phyloP scores from a whole-genome alignment of 2,888 invertebrate genomes.

The Hydriomena furcata region DNA sequence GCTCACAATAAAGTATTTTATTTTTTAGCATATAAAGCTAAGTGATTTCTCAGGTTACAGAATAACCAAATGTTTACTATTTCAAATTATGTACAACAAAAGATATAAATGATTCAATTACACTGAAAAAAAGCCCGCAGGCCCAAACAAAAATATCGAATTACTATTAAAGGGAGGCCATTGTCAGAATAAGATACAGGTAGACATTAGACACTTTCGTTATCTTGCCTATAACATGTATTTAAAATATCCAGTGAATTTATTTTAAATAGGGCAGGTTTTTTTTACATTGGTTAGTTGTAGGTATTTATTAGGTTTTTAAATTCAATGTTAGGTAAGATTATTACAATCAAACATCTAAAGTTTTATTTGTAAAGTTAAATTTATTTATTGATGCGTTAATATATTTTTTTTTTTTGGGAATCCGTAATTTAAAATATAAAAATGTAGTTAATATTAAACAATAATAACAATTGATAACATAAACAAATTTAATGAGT shows the following conservation, averaged over 20 bases:
- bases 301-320: not conserved
- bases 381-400: no score
- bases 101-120: constrained; percentile 57
- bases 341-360: no score
- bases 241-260: constrained; percentile 1
- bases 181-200: constrained; percentile 32
- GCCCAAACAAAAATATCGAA: constrained; percentile 68
- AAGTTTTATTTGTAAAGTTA: no score
- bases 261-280: constrained; percentile 9
- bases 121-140: constrained; percentile 49
- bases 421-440: no score
- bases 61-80: constrained; percentile 73
- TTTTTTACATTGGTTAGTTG: not conserved
- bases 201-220: constrained; percentile 36
- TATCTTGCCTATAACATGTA: constrained; percentile 26
- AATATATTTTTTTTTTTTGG: no score
- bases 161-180: constrained; percentile 53
- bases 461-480: no score
- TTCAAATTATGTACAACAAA: constrained; percentile 74
- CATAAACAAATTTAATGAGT: no score
- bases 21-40: constrained; percentile 48
- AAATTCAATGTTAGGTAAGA: not conserved
- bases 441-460: no score
- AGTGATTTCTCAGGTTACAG: no score
- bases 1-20: no score